Percentiles rank a stretch among this genome's conserved stretches.
Evolutionary conservation across 1,140 invertebrate species (phyloP).

Genomic region (Pogonomyrmex californicus): DNA sequence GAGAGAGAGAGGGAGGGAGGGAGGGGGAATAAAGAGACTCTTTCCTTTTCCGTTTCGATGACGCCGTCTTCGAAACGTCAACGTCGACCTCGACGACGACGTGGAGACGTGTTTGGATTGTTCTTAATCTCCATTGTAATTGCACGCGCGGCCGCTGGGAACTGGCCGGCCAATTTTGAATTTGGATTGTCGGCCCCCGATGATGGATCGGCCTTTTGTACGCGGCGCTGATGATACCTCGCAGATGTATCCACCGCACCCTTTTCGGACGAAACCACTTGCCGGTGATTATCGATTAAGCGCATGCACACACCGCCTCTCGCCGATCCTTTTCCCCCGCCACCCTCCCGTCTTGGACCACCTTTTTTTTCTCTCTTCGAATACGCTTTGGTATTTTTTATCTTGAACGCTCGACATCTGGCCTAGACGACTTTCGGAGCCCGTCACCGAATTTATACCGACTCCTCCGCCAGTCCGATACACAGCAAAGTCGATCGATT

Average conservation of each 20-base stretch:
- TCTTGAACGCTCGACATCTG: conserved; percentile 64
- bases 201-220: conserved; percentile 84
- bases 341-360: conserved; percentile 38
- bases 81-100: not conserved
- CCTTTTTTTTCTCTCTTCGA: conserved; percentile 40
- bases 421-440: conserved; percentile 42
- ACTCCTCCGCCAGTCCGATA: conserved; percentile 18
- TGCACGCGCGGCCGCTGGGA: conserved; percentile 72
- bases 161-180: conserved; percentile 78
- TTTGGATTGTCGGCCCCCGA: conserved; percentile 79
- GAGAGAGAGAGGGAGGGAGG: no score
- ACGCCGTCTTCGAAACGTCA: not conserved
- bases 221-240: conserved; percentile 80
- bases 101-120: conserved; percentile 75
- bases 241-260: conserved; percentile 81
- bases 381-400: conserved; percentile 37
- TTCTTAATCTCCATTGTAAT: conserved; percentile 81
- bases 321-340: conserved; percentile 49
- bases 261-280: conserved; percentile 79
- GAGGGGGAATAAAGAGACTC: no score
- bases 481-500: conserved; percentile 28
- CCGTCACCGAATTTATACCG: conserved; percentile 46
- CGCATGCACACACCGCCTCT: conserved; percentile 73
- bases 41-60: not conserved
- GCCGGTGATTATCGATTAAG: conserved; percentile 82